A percentile compares a stretch with the other conserved stretches of the same genome.
These are phyloP conservation scores for Anableps anableps DNA, from an alignment of 2,797 vertebrate species.

Conservation along the genomic window DNA sequence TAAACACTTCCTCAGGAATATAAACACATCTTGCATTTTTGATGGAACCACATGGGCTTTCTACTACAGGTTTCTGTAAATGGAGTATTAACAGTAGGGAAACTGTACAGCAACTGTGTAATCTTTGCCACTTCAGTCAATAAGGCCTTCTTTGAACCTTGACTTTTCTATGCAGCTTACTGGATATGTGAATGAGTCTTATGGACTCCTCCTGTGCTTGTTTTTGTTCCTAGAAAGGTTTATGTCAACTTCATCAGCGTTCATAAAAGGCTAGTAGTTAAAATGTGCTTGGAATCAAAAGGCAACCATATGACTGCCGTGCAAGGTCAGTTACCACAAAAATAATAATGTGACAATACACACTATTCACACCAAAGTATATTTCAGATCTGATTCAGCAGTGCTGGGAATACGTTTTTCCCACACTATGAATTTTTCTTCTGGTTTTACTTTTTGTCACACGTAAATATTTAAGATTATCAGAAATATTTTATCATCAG, in stretches of 20 bases:
- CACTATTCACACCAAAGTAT: not conserved
- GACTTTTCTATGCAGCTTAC: not conserved
- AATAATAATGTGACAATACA: not conserved
- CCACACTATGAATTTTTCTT: not conserved
- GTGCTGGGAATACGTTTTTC: not conserved
- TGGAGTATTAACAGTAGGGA: not conserved
- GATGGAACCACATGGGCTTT: not conserved
- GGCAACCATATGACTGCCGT: not conserved
- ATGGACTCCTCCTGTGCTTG: not conserved
- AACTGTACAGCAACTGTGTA: not conserved
- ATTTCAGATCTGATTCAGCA: not conserved
- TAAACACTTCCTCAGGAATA: slow-evolving; percentile 13
- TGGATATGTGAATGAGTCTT: not conserved
- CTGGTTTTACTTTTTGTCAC: not conserved
- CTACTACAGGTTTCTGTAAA: not conserved
- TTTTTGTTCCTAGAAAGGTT: not conserved
- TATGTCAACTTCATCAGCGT: not conserved
- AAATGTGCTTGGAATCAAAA: not conserved
- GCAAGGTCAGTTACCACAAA: not conserved
- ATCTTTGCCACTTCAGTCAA: not conserved
- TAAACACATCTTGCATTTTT: not conserved
- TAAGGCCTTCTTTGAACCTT: not conserved
- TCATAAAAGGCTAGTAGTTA: not conserved
- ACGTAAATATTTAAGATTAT: not conserved
- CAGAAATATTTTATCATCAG: not conserved